These are phyloP conservation scores for Nomada ruficornis DNA, from an alignment of 2,888 invertebrate species.

Conservation along the genomic window DNA sequence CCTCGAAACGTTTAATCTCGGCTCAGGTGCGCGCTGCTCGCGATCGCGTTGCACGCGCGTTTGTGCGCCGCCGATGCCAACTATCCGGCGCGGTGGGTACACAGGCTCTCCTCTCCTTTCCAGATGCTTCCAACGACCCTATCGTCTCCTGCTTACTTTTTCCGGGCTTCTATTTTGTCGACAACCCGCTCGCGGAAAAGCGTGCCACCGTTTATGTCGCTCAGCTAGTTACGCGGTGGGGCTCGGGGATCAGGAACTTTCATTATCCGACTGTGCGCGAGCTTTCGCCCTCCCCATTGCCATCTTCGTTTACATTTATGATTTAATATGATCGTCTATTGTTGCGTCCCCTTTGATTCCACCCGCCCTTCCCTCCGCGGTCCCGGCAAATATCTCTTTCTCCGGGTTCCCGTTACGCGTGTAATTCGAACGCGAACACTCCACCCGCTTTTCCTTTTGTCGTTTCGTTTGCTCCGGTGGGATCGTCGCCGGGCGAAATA, in stretches of 20 bases:
- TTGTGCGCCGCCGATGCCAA: constrained; percentile 36
- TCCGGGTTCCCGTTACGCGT: constrained; percentile 72
- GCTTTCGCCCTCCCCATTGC: constrained; percentile 52
- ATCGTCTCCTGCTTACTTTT: no score
- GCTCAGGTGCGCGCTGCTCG: constrained; percentile 80
- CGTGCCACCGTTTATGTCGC: constrained; percentile 36
- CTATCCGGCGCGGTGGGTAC: constrained; percentile 9
- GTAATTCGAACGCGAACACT: constrained; percentile 69
- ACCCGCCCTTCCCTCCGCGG: constrained; percentile 33
- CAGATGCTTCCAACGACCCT: neutral
- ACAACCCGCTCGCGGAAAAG: constrained; percentile 40
- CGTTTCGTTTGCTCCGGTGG: neutral
- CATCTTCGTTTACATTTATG: constrained; percentile 77
- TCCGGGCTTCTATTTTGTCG: neutral
- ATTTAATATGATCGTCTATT: constrained; percentile 78
- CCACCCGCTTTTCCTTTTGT: constrained; percentile 27
- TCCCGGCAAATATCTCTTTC: constrained; percentile 71
- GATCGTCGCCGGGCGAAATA: neutral
- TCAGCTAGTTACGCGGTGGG: constrained; percentile 45
- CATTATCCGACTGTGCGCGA: constrained; percentile 62
- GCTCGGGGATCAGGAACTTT: constrained; percentile 64
- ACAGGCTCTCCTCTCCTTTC: neutral
- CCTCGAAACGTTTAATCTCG: constrained; percentile 81
- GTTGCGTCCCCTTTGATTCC: constrained; percentile 69
- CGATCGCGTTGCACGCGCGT: constrained; percentile 58